These are phyloP conservation scores for Clunio marinus DNA, from an alignment of 2,888 invertebrate genomes.

Conservation along the genomic window DNA sequence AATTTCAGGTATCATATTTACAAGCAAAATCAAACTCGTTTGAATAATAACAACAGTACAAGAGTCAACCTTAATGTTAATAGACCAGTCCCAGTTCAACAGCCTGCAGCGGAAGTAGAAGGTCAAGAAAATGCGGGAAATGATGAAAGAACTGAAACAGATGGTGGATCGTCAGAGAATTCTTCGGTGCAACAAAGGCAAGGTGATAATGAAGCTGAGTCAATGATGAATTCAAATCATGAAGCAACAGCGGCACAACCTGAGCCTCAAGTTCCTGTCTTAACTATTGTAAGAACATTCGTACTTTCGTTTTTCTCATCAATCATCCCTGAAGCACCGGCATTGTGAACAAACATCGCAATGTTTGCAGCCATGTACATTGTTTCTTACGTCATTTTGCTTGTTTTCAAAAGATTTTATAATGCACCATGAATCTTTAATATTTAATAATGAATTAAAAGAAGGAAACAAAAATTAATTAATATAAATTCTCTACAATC, in stretches of 20 bases:
- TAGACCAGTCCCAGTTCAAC: conserved; percentile 31
- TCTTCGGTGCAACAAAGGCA: not conserved
- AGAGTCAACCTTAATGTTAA: conserved; percentile 26
- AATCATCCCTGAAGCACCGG: conserved; percentile 83
- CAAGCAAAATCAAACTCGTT: conserved; percentile 74
- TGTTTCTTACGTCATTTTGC: not conserved
- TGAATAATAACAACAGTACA: conserved; percentile 49
- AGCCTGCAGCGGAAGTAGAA: conserved; percentile 39
- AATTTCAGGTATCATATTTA: conserved; percentile 45
- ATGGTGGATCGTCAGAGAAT: not conserved
- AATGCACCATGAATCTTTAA: no score
- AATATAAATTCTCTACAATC: no score
- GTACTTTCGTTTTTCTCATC: conserved; percentile 91
- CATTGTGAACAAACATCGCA: conserved; percentile 44
- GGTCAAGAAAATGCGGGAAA: conserved; percentile 38
- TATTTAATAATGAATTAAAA: no score
- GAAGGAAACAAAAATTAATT: no score
- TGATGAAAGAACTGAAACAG: conserved; percentile 19
- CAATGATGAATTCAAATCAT: not conserved
- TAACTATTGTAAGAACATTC: conserved; percentile 82
- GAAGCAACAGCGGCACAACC: not conserved
- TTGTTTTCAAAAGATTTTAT: conserved; percentile 2
- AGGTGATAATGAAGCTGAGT: not conserved
- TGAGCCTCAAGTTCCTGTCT: conserved; percentile 41
- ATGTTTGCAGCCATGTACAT: conserved; percentile 12